Base-by-base conservation (phyloP, 2,797 vertebrate genomes). In the Hoplostethus atlanticus region DNA sequence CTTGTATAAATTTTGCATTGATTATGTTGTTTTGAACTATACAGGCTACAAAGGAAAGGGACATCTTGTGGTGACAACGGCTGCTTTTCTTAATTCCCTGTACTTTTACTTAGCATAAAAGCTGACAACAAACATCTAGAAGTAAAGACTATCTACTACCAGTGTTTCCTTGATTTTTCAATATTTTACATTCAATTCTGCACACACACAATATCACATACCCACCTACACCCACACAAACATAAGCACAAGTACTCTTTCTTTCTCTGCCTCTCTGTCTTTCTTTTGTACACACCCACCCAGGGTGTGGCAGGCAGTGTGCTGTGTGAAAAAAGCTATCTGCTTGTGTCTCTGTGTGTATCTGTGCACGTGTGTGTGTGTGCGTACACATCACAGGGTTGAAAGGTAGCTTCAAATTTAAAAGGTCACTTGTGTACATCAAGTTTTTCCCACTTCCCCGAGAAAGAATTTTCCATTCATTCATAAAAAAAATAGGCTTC, bases 1-100 rank as follows among this genome's bases (percentile, higher is more conserved):
- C 78, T 84, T 87, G 83, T 86, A 81, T 86, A 83, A 48, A 88
- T 89, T 86, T 83, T 56, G 68, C 90, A 85, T 84, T 87, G 80
- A 90, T 91, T 87, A 74, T 76, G 55, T 84, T 83, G 59, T 84
- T 84, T 90, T 77, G 80, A 89, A 89, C 86, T 71, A 38, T 64
- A 64, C 71, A 65, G 42, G 25, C 74, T 48, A 77, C 77, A 86
- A 88, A 90, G 54, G 75, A 64, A 3, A 1, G 58, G 46, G 55
- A 62, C 66, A 77, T 84, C 73, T 80, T 77, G 4, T 72, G 60
- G 54, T 16, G 13, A 81, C 48, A 80, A 73, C 67, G 64, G 31
- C 67, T 17, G 51, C 55, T 70, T 71, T 73, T 47, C 42, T 61
- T 12, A 42, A 68, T 76, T 68, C 69, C 62, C 21, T 46, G 13